Percentiles rank a stretch among this genome's conserved stretches.
These are phyloP conservation scores for Tipula confusa DNA, from an alignment of 2,888 invertebrate genomes.

Conservation along the genomic window DNA sequence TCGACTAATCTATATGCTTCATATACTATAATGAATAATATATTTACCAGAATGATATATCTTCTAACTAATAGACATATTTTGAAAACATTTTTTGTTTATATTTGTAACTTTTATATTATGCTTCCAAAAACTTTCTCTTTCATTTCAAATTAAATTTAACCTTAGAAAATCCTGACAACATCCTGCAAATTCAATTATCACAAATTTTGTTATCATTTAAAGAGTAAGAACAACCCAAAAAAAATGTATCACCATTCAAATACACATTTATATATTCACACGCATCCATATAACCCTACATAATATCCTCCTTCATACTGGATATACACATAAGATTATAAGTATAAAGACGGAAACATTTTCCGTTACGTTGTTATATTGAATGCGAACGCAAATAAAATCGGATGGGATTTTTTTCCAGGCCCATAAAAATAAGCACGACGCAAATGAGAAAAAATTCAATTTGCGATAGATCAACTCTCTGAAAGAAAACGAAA, in stretches of 20 bases:
- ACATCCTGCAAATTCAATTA: slow-evolving; percentile 20
- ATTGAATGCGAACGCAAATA: not conserved
- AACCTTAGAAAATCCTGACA: slow-evolving; percentile 9
- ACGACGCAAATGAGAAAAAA: slow-evolving; percentile 9
- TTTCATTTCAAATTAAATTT: not conserved
- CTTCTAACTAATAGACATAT: not conserved
- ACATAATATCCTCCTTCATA: not conserved
- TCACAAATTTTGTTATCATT: not conserved
- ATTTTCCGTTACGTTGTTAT: not conserved
- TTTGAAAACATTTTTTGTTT: not conserved
- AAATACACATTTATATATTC: not conserved
- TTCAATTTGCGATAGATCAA: slow-evolving; percentile 20
- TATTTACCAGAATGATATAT: not conserved
- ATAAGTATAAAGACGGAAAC: not conserved
- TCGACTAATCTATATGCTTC: no score
- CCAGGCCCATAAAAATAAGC: not conserved
- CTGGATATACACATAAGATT: not conserved
- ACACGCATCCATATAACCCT: not conserved
- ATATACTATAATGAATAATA: not conserved
- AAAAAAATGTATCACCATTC: not conserved
- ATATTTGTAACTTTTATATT: not conserved
- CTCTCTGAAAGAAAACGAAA: not conserved
- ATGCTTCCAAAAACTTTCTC: not conserved
- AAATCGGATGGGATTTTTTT: not conserved
- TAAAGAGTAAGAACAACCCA: not conserved